phyloP scores from a whole-genome alignment of 1,140 invertebrate genomes.

The Achroia grisella region DNA sequence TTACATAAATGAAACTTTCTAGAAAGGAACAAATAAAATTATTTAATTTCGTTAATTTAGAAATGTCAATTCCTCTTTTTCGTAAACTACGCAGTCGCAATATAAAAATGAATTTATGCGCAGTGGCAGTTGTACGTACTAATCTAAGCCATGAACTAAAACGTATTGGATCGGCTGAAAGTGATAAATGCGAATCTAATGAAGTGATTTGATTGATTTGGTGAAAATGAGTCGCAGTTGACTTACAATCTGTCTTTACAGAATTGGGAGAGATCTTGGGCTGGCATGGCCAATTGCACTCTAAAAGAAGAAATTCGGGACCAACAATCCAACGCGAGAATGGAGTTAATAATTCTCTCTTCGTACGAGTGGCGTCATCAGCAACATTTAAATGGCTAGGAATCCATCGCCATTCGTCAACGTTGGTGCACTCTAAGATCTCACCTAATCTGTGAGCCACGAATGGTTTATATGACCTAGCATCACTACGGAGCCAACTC shows the following conservation, averaged over 20 bases:
- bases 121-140: too few relatives aligned
- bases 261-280: not conserved
- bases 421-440: not conserved
- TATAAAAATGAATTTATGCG: too few relatives aligned
- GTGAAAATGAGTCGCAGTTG: not conserved
- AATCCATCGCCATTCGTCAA: not conserved
- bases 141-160: not conserved
- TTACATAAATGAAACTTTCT: too few relatives aligned
- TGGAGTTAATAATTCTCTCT: not conserved
- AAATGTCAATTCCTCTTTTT: too few relatives aligned
- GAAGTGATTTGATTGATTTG: not conserved
- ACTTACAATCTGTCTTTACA: too few relatives aligned
- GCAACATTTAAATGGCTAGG: not conserved
- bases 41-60: too few relatives aligned
- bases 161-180: not conserved
- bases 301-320: not conserved
- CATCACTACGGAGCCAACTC: constrained; percentile 3
- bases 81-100: too few relatives aligned
- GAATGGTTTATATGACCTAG: not conserved
- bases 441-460: not conserved
- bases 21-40: too few relatives aligned
- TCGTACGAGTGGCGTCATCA: not conserved
- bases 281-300: constrained; percentile 1
- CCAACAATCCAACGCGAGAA: not conserved
- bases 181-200: not conserved